A percentile compares a stretch with the other conserved stretches of the same genome.
These are phyloP conservation scores for Poicephalus meyeri DNA, from an alignment of 2,113 vertebrate species.

Conservation along the genomic window DNA sequence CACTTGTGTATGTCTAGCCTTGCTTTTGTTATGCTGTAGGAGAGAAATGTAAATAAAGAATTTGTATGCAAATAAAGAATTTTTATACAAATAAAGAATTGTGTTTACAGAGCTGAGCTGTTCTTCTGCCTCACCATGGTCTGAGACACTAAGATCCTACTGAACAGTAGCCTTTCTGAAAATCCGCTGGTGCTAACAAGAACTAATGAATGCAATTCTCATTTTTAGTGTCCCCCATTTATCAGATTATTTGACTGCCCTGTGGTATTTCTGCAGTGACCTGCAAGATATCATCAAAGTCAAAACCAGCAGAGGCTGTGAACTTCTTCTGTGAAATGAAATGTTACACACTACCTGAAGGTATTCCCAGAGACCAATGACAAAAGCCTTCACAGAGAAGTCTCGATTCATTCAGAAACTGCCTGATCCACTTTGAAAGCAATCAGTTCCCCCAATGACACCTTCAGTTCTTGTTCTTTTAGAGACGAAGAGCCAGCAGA, in stretches of 20 bases:
- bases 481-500: too few species aligned
- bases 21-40: not conserved
- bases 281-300: not conserved
- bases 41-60: not conserved
- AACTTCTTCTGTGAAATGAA: not conserved
- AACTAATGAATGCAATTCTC: conserved; percentile 16
- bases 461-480: not conserved
- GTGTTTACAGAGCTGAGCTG: not conserved
- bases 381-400: not conserved
- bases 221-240: not conserved
- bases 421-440: not conserved
- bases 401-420: not conserved
- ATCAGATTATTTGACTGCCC: conserved; percentile 24
- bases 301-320: not conserved
- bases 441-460: not conserved
- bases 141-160: not conserved
- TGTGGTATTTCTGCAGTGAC: not conserved
- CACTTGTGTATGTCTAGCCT: not conserved
- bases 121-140: not conserved
- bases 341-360: not conserved
- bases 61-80: not conserved
- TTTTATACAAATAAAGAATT: not conserved
- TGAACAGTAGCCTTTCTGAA: not conserved
- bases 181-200: not conserved
- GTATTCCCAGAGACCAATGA: not conserved